Conservation (phyloP, 2,888 invertebrate genomes). For the Bellardia pandia region DNA sequence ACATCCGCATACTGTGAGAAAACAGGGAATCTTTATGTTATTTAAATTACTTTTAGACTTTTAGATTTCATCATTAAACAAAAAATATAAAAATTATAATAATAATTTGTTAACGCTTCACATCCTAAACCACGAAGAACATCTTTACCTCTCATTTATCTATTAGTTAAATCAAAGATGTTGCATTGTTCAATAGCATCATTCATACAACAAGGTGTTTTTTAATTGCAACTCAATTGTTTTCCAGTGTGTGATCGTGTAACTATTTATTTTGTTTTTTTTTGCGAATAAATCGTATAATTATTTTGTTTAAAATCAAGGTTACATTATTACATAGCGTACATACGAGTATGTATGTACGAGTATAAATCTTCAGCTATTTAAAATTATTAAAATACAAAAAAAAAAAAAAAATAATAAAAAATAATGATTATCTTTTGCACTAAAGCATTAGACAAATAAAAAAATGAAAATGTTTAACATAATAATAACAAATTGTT, state of each 20-base stretch:
- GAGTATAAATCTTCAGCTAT: not conserved
- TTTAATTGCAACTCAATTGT: slow-evolving; percentile 52
- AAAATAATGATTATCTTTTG: not conserved
- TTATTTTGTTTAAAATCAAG: slow-evolving; percentile 45
- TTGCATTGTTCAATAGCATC: slow-evolving; percentile 24
- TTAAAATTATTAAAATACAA: not conserved
- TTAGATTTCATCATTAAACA: not conserved
- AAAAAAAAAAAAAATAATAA: too few relatives aligned
- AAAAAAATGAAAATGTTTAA: slow-evolving; percentile 16
- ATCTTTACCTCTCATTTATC: slow-evolving; percentile 9
- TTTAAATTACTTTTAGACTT: too few relatives aligned
- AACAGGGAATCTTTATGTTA: not conserved
- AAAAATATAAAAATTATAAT: not conserved
- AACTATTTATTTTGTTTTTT: not conserved
- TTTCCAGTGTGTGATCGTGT: not conserved
- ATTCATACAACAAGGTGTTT: slow-evolving; percentile 25
- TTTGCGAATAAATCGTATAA: slow-evolving; percentile 28
- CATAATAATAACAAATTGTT: slow-evolving; percentile 36
- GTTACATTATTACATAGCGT: slow-evolving; percentile 1
- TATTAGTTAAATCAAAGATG: slow-evolving; percentile 9
- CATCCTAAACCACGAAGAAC: slow-evolving; percentile 25
- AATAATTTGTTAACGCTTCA: not conserved
- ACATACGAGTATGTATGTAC: not conserved
- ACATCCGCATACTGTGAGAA: not conserved
- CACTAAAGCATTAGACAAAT: slow-evolving; percentile 10